These are phyloP conservation scores for Intellagama lesueurii DNA, from an alignment of 2,797 vertebrate species.

Conservation along the genomic window DNA sequence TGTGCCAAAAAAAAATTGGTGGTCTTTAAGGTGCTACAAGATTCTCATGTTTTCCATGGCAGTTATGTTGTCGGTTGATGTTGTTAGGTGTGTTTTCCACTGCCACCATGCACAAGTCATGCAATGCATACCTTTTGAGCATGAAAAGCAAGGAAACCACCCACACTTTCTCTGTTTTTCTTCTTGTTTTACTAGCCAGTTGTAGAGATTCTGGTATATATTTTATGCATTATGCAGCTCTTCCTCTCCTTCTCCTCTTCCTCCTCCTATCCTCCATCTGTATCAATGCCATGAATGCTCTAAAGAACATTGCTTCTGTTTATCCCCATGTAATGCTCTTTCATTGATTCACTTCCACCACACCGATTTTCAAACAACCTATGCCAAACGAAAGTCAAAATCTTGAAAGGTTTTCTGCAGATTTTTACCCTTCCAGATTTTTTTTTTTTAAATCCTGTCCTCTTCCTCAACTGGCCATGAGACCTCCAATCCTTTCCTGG, in stretches of 20 bases:
- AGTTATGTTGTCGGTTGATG: conserved; percentile 49
- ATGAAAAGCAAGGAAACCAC: conserved; percentile 72
- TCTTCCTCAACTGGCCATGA: conserved; percentile 70
- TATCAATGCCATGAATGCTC: conserved; percentile 75
- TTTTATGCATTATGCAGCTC: conserved; percentile 71
- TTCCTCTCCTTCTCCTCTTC: conserved; percentile 50
- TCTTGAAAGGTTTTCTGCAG: conserved; percentile 71
- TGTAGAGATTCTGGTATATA: conserved; percentile 67
- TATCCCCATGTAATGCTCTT: conserved; percentile 72
- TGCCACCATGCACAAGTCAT: conserved; percentile 69
- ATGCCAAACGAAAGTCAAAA: conserved; percentile 75
- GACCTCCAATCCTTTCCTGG: conserved; percentile 52
- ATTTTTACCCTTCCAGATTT: conserved; percentile 53
- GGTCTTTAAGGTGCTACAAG: too few relatives aligned
- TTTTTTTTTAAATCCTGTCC: conserved; percentile 60
- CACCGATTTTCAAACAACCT: conserved; percentile 74
- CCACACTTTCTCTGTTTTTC: conserved; percentile 67
- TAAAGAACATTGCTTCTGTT: conserved; percentile 70
- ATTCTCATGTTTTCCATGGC: conserved; percentile 2
- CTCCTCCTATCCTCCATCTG: conserved; percentile 63
- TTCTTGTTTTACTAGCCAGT: conserved; percentile 70
- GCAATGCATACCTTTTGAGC: conserved; percentile 70
- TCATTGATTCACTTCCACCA: conserved; percentile 76
- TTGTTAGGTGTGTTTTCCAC: too few relatives aligned
- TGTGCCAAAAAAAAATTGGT: too few relatives aligned